phyloP scores from a whole-genome alignment of 2,113 vertebrate species.

The Leptobrachium ailaonicum region DNA sequence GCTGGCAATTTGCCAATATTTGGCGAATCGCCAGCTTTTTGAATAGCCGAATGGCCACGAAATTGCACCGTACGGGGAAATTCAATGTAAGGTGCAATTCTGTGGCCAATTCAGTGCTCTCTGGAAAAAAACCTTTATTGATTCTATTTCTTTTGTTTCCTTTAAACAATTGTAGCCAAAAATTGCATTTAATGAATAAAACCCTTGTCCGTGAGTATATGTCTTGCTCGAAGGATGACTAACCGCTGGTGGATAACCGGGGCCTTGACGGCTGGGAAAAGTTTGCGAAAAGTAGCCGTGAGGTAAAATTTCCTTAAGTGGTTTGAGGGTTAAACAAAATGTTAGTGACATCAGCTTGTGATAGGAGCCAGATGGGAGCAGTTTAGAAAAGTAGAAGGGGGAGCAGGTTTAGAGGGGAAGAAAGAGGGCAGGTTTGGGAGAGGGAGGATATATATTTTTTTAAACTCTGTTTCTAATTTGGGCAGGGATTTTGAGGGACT shows the following conservation, averaged over 20 bases:
- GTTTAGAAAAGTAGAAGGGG: conserved; percentile 14
- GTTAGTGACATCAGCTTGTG: conserved; percentile 41
- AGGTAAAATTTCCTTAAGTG: conserved; percentile 28
- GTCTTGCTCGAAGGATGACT: too few species aligned
- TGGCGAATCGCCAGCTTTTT: too few species aligned
- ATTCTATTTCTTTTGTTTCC: too few species aligned
- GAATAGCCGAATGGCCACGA: too few species aligned
- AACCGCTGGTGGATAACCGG: neutral
- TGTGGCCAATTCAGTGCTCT: too few species aligned
- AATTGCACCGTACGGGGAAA: too few species aligned
- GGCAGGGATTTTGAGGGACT: conserved; percentile 25
- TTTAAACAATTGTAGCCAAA: too few species aligned
- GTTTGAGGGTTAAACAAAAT: conserved; percentile 43
- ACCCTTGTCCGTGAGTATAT: too few species aligned
- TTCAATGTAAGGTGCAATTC: too few species aligned
- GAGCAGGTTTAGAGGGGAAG: conserved; percentile 33
- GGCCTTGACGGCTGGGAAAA: neutral
- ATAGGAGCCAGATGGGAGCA: conserved; percentile 49
- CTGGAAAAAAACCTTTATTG: too few species aligned
- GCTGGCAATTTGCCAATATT: too few species aligned
- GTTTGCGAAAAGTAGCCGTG: conserved; percentile 11
- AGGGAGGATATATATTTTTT: conserved; percentile 5
- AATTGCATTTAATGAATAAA: too few species aligned
- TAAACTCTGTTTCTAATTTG: conserved; percentile 37
- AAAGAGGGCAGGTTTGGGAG: conserved; percentile 14